Base-by-base conservation (phyloP, 2,888 invertebrate genomes). In the Hirudinaria manillensis region DNA sequence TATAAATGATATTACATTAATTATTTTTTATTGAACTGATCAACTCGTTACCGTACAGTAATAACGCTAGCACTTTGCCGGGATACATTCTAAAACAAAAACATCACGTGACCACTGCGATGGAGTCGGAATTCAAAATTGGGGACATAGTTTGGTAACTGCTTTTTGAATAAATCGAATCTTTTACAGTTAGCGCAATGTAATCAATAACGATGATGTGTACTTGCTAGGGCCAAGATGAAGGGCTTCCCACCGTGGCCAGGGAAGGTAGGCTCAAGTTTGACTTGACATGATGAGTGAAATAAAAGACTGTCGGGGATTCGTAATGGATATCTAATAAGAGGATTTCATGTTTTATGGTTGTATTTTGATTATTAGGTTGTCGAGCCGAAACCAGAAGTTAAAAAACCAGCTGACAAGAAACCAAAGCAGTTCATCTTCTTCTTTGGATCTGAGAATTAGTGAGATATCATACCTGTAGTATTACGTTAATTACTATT, bases 191-290 rank as follows among this genome's bases (percentile, higher is more conserved):
- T 55, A 32, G 6, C 24, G 29, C 36, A 45, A 6, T 27, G 36
- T 24, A 61, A 24, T 67, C 24, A 6, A 32, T 32, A 51, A n/a
- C 55, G 1, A 21, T 68, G 56, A 45, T 77, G 24, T 68, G 38
- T 70, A 24, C 27, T 67, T 89, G 89, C 81, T 89, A 96, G 95
- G 95, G 94, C 95, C 77, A 95, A 94, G 89, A 94, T 96, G 94
- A 95, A 94, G 89, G 93, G 94, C 81, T 95, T 93, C 88, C 92
- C 93, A 80, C 93, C 94, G 79, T 96, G 96, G 96, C 95, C 96
- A 79, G 94, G 93, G 87, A 92, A 93, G 90, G 94, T 95, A 90
- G 91, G 92, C 79, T 55, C 10, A 27, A 4, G 13, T 2, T 74
- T 70, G 3, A 27, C 6, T 27, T 27, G 24, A 61, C 24, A 29